Conservation (phyloP, 2,888 invertebrate genomes). For the Drosophila imparisetae region DNA sequence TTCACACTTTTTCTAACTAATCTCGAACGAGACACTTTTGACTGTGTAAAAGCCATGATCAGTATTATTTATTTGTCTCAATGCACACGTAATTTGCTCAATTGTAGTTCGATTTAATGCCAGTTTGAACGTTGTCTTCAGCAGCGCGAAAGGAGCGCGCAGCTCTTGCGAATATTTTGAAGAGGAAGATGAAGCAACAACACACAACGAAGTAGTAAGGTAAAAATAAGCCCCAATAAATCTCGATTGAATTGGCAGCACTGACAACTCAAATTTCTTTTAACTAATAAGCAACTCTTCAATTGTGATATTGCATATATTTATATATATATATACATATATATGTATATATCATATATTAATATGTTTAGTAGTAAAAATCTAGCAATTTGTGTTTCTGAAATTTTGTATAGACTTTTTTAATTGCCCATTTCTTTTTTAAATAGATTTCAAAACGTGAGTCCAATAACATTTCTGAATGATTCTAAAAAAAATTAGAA, state of each 20-base stretch:
- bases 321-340: no score
- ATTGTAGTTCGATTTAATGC: slow-evolving; percentile 40
- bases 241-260: slow-evolving; percentile 32
- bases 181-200: slow-evolving; percentile 69
- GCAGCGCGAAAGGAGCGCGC: slow-evolving; percentile 68
- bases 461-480: background rate
- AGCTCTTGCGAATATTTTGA: slow-evolving; percentile 69
- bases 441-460: no score
- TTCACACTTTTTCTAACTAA: slow-evolving; percentile 36
- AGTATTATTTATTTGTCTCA: slow-evolving; percentile 11
- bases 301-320: background rate
- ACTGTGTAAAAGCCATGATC: slow-evolving; percentile 23
- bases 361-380: background rate
- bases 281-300: background rate
- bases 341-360: background rate
- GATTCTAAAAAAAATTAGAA: background rate
- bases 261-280: background rate
- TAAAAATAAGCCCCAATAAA: slow-evolving; percentile 11
- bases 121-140: slow-evolving; percentile 50
- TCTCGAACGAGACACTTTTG: slow-evolving; percentile 25
- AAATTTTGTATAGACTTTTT: background rate
- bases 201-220: slow-evolving; percentile 43
- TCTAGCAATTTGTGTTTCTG: background rate
- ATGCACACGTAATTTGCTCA: slow-evolving; percentile 13
- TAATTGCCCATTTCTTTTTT: background rate